Conservation (phyloP, 2,797 vertebrate species). For the Crypturellus tataupa region DNA sequence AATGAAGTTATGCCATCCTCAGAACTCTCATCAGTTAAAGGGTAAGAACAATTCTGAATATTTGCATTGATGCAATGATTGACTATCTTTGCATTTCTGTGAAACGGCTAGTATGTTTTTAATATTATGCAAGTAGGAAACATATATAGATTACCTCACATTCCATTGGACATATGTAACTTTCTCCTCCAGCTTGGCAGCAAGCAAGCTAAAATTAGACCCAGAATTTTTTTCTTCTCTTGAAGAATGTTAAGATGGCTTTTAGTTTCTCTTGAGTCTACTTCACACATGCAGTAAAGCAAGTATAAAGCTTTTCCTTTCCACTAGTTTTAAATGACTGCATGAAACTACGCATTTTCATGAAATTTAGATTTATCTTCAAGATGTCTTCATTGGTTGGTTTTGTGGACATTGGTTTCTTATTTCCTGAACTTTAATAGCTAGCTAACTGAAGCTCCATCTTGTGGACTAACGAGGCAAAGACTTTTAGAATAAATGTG, state of each 20-base stretch:
- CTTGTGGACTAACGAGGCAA: constrained; percentile 20
- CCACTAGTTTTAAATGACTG: not conserved
- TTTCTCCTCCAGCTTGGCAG: not conserved
- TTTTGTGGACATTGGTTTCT: not conserved
- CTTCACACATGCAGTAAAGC: not conserved
- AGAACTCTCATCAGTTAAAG: constrained; percentile 30
- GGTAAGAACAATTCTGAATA: constrained; percentile 62
- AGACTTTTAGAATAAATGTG: not conserved
- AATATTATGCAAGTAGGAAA: not conserved
- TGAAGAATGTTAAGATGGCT: not conserved
- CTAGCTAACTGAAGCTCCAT: not conserved
- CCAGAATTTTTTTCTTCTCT: not conserved
- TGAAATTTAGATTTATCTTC: not conserved
- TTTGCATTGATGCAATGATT: not conserved
- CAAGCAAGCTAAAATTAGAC: not conserved
- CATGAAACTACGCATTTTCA: not conserved
- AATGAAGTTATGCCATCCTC: constrained; percentile 38
- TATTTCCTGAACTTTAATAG: fast-evolving
- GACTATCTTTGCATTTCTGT: not conserved
- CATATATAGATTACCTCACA: not conserved
- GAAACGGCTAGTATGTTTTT: not conserved
- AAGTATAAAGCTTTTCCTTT: not conserved
- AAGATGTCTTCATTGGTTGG: not conserved
- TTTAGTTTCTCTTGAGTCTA: not conserved
- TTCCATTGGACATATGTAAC: not conserved